Evolutionary conservation across 2,888 invertebrate species (phyloP), one percentile per base, ranked within the genome.

Genomic region (Pollenia griseotomentosa): DNA sequence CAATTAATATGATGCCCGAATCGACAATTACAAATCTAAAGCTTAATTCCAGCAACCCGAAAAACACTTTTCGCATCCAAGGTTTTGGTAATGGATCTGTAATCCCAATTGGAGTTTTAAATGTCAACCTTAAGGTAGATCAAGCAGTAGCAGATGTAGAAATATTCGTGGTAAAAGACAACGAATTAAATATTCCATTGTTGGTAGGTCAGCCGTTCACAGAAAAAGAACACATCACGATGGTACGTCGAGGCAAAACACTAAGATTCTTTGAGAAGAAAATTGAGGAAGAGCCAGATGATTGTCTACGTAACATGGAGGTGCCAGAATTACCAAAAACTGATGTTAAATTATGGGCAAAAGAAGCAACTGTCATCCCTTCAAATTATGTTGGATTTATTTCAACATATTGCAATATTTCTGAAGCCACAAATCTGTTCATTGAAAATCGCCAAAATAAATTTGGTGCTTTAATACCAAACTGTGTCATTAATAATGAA

Each of bases 301-400:
- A 77, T 46, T 83, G 86, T 40, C 48, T 83, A 9, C 40, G 57
- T n/a, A 68, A 86, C 48, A 74, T 86, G 68, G 74, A 77, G 19
- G 63, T 79, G 48, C 79, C 74, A 78, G 16, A 6, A 42, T 73
- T 85, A 57, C 81, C 85, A 44, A 48, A 59, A 75, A 77, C 77
- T 19, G 79, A 78, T 65, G 73, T 82, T 23, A 85, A 79, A 59
- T 65, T 84, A n/a, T 85, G 83, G 75, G 84, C 61, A 23, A 77
- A 83, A 55, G 77, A 83, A 70, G 80, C 71, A 12, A 83, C 86
- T 4, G 68, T 87, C 2, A 83, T 88, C 16, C 86, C 84, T 19
- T 65, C 87, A 40, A 78, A 86, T 71, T 86, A 81, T 59, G 73
- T 87, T 46, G 83, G 84, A 19, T 74, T 86, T 78, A 79, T 88